Evolutionary conservation across 2,113 vertebrate genomes (phyloP).

Genomic region (Paramisgurnus dabryanus): DNA sequence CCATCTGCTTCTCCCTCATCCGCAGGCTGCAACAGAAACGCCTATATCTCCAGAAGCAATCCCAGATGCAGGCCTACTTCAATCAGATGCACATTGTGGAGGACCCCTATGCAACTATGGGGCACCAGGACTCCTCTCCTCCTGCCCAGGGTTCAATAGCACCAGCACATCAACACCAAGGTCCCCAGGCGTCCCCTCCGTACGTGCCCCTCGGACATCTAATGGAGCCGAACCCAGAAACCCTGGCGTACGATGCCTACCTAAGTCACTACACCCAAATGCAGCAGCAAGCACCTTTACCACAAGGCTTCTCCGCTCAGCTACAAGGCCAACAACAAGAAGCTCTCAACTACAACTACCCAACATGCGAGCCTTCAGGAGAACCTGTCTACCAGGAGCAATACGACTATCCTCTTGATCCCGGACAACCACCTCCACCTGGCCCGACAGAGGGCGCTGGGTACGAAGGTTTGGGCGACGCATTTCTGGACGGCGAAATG

Average conservation of each 20-base stretch:
- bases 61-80: conserved; percentile 93
- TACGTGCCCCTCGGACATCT: conserved; percentile 65
- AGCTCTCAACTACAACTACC: conserved; percentile 76
- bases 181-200: conserved; percentile 63
- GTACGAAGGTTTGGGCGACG: conserved; percentile 77
- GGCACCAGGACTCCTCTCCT: conserved; percentile 78
- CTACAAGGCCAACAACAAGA: conserved; percentile 53
- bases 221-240: conserved; percentile 68
- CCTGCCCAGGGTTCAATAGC: conserved; percentile 74
- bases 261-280: conserved; percentile 77
- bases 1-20: conserved; percentile 31
- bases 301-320: conserved; percentile 38
- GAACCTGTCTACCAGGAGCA: conserved; percentile 75
- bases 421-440: conserved; percentile 60
- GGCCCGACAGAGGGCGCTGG: conserved; percentile 60
- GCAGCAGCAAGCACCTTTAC: conserved; percentile 57
- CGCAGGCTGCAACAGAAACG: conserved; percentile 93
- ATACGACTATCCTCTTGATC: conserved; percentile 78
- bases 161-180: conserved; percentile 66
- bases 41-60: conserved; percentile 91
- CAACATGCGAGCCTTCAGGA: conserved; percentile 64
- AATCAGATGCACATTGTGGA: conserved; percentile 99
- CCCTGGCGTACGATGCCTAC: conserved; percentile 71
- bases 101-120: conserved; percentile 78
- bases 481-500: conserved; percentile 93